These are phyloP conservation scores for Germaria angustata DNA, from an alignment of 2,888 invertebrate genomes.

Conservation along the genomic window DNA sequence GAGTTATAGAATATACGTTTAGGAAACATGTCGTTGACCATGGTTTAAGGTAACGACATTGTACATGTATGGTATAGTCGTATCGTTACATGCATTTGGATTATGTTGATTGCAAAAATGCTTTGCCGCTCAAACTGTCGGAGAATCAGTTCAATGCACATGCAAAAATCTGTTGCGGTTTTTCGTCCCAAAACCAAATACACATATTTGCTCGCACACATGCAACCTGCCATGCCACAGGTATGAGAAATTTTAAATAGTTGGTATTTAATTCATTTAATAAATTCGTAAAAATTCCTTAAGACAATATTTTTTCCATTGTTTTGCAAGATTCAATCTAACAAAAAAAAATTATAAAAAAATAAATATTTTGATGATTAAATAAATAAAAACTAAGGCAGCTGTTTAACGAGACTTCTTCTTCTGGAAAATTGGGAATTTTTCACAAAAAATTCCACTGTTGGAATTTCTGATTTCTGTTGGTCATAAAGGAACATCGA, in stretches of 20 bases:
- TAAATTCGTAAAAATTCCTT: neutral
- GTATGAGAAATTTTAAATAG: neutral
- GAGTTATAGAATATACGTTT: constrained; percentile 23
- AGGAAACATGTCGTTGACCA: neutral
- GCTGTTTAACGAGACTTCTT: too few relatives aligned
- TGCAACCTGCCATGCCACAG: neutral
- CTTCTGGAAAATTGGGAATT: too few relatives aligned
- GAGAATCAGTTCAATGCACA: constrained; percentile 51
- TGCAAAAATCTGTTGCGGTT: constrained; percentile 60
- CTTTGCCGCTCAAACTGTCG: constrained; percentile 44
- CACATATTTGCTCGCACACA: neutral
- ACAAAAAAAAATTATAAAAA: too few relatives aligned
- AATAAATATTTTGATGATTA: too few relatives aligned
- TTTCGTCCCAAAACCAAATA: neutral
- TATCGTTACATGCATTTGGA: neutral
- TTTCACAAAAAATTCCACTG: too few relatives aligned
- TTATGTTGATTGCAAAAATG: constrained; percentile 31
- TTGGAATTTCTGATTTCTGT: too few relatives aligned
- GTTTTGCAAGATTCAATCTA: too few relatives aligned
- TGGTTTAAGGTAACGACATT: neutral
- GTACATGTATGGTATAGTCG: too few relatives aligned
- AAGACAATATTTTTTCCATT: neutral
- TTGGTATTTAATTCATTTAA: neutral
- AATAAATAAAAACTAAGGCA: too few relatives aligned
- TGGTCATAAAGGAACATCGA: too few relatives aligned